These are phyloP conservation scores for Parazoanthus swiftii DNA, from an alignment of 92 coral and sea anemone genomes.

Conservation along the genomic window DNA sequence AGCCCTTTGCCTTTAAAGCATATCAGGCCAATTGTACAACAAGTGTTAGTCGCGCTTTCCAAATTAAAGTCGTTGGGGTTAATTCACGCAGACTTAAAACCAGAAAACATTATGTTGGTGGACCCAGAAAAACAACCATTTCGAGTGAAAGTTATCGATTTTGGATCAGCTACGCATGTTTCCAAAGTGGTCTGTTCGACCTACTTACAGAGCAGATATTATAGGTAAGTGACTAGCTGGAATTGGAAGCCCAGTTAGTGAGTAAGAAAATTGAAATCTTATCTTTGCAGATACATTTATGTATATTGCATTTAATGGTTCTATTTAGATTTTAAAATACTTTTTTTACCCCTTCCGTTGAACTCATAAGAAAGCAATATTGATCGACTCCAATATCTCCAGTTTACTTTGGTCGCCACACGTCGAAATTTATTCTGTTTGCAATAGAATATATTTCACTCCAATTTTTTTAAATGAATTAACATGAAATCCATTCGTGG, in stretches of 20 bases:
- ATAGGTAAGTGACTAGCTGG: conserved; percentile 66
- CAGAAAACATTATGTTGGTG: conserved; percentile 95
- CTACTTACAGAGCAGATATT: conserved; percentile 94
- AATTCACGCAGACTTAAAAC: conserved; percentile 96
- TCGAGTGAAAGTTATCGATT: conserved; percentile 96
- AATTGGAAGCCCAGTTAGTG: neutral
- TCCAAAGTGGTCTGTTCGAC: conserved; percentile 97
- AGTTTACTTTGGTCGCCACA: neutral
- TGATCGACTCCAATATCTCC: neutral
- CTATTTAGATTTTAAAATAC: neutral
- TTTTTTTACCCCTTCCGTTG: neutral
- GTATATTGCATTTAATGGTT: conserved; percentile 16
- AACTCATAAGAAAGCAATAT: neutral
- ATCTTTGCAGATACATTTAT: neutral
- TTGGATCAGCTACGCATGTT: conserved; percentile 97
- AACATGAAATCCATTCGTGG: neutral
- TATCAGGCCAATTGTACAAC: conserved; percentile 96
- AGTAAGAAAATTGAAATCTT: no score
- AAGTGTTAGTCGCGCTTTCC: conserved; percentile 92
- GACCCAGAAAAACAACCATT: conserved; percentile 96
- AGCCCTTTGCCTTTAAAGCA: conserved; percentile 88
- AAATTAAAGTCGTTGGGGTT: conserved; percentile 88
- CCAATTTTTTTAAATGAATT: no score
- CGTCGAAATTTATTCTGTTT: neutral
- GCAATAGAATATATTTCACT: neutral